A percentile compares a stretch with the other conserved stretches of the same genome.
Conservation (phyloP, 1,140 invertebrate genomes). For the Solenopsis fugax region DNA sequence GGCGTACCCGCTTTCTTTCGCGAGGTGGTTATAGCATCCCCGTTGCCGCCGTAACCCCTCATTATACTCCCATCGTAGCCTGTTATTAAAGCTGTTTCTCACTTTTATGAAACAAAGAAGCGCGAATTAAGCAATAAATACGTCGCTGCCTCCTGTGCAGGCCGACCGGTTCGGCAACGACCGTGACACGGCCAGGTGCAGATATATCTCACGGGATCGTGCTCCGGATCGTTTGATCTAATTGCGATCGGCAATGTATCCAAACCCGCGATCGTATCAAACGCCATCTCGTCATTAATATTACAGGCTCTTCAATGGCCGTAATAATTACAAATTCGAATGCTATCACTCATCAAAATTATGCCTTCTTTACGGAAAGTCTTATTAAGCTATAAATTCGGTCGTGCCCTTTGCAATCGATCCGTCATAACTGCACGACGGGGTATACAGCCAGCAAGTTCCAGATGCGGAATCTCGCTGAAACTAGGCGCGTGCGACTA, state of each 20-base stretch:
- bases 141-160: conserved; percentile 37
- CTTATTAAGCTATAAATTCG: conserved; percentile 11
- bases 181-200: conserved; percentile 67
- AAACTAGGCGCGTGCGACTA: not conserved
- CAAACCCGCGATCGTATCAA: conserved; percentile 23
- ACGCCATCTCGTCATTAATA: conserved; percentile 32
- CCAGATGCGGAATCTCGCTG: not conserved
- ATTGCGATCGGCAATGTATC: conserved; percentile 47
- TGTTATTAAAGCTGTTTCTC: conserved; percentile 86
- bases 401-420: not conserved
- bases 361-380: not conserved
- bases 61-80: conserved; percentile 77
- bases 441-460: not conserved
- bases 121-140: conserved; percentile 85
- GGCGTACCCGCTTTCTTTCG: conserved; percentile 69
- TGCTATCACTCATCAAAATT: conserved; percentile 47
- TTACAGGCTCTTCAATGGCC: conserved; percentile 12
- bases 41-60: conserved; percentile 73
- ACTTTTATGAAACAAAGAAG: conserved; percentile 86
- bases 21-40: conserved; percentile 54
- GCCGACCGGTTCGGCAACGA: conserved; percentile 42
- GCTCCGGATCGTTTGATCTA: conserved; percentile 53
- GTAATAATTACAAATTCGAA: conserved; percentile 55
- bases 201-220: conserved; percentile 53
- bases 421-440: not conserved